Evolutionary conservation across 1,140 invertebrate species (phyloP).

Genomic region (silkworm (Bombyx mori)): ASM3026992v2 NC_085110.1:689001-689500

Average conservation of each 20-base stretch:
- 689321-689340: no score
- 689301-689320: no score
- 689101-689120: conserved; percentile 39
- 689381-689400: no score
- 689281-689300: no score
- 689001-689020: conserved; percentile 10
- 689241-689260: no score
- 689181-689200: not conserved
- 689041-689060: conserved; percentile 34
- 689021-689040: conserved; percentile 59
- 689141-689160: no score
- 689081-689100: conserved; percentile 42
- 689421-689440: conserved; percentile 10
- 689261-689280: no score
- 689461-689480: conserved; percentile 33
- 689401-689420: no score
- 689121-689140: conserved; percentile 23
- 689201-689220: not conserved
- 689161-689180: not conserved
- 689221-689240: no score
- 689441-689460: conserved; percentile 47
- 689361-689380: no score
- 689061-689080: conserved; percentile 68
- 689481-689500: conserved; percentile 22
- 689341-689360: no score